phyloP scores from a whole-genome alignment of 2,888 invertebrate genomes.

The Agonopterix arenella region DNA sequence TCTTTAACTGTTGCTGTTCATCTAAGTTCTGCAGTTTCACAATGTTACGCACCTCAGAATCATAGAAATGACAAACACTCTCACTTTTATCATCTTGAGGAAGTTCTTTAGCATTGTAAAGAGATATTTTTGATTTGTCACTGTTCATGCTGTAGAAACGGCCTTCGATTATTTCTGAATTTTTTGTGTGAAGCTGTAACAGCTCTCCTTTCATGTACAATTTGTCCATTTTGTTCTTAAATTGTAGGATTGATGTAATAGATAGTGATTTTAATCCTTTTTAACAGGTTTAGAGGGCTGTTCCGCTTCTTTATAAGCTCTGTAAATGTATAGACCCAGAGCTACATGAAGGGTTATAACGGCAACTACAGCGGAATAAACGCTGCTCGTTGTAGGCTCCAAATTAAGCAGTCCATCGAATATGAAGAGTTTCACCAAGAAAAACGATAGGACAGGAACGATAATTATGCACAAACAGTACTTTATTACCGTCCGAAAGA shows the following conservation, averaged over 20 bases:
- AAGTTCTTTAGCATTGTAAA: slow-evolving; percentile 58
- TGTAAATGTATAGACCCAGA: slow-evolving; percentile 86
- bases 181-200: slow-evolving; percentile 63
- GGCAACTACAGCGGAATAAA: slow-evolving; percentile 87
- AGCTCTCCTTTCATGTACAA: slow-evolving; percentile 67
- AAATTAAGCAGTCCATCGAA: slow-evolving; percentile 81
- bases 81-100: slow-evolving; percentile 45
- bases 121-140: slow-evolving; percentile 63
- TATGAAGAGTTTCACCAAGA: slow-evolving; percentile 80
- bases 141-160: slow-evolving; percentile 60
- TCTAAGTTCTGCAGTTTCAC: slow-evolving; percentile 51
- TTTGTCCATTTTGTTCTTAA: slow-evolving; percentile 54
- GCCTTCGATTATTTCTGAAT: slow-evolving; percentile 60
- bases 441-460: slow-evolving; percentile 86
- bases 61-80: slow-evolving; percentile 58
- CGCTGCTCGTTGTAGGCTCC: slow-evolving; percentile 80
- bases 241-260: background rate
- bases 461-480: slow-evolving; percentile 86
- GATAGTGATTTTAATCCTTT: slow-evolving; percentile 46
- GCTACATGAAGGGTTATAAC: slow-evolving; percentile 86
- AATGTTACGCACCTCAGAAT: slow-evolving; percentile 58
- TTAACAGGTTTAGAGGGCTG: slow-evolving; percentile 33
- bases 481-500: slow-evolving; percentile 85
- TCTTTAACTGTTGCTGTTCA: slow-evolving; percentile 48
- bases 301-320: slow-evolving; percentile 81